Conservation (phyloP, 2,113 vertebrate species). For the Bagarius yarrelli region DNA sequence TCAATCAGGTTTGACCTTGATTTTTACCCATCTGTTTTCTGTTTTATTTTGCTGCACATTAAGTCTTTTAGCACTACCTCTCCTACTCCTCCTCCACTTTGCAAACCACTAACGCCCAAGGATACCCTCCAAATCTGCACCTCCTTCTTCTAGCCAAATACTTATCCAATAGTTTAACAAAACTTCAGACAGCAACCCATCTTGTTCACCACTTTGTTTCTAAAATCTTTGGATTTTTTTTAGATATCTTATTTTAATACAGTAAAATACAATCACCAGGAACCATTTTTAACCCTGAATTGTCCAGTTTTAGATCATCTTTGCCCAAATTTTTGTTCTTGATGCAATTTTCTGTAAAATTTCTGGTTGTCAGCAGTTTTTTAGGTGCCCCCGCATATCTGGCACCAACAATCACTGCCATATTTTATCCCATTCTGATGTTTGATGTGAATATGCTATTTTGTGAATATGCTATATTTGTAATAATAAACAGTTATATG, state of each 20-base stretch:
- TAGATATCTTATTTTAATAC: background rate
- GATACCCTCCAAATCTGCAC: background rate
- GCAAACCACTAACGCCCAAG: background rate
- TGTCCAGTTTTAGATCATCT: background rate
- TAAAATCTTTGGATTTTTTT: background rate
- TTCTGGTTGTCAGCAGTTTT: background rate
- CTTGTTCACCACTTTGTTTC: conserved; percentile 5
- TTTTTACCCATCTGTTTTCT: conserved; percentile 94
- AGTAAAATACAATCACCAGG: background rate
- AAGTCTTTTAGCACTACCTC: conserved; percentile 61
- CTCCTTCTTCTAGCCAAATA: conserved; percentile 3
- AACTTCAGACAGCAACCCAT: conserved; percentile 15
- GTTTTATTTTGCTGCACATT: conserved; percentile 68
- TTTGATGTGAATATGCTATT: background rate
- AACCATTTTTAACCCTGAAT: background rate
- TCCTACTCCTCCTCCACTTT: background rate
- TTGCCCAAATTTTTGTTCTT: background rate
- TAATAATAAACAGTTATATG: background rate
- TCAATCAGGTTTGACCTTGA: conserved; percentile 95
- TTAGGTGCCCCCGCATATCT: background rate
- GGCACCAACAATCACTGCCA: background rate
- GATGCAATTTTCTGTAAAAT: background rate
- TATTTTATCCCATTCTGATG: background rate
- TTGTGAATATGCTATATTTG: background rate
- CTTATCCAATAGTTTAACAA: conserved; percentile 6